Evolutionary conservation across 2,888 invertebrate genomes (phyloP), one percentile per base, ranked within the genome.

Genomic region (Agrilus mali): DNA sequence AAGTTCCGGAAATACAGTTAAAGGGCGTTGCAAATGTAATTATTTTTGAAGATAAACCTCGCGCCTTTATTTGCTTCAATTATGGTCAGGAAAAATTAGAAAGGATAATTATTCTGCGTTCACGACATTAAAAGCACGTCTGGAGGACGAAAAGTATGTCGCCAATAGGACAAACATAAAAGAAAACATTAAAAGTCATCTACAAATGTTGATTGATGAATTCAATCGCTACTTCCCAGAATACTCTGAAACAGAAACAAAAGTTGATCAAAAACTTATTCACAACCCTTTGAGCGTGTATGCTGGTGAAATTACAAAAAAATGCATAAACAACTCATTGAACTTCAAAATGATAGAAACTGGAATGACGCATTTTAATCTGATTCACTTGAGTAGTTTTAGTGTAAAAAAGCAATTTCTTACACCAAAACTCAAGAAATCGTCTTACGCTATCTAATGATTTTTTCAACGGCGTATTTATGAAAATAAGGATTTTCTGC

Each of bases 151-250:
- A 38, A 38, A 38, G 31, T 38, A 36, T 32, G 37, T 16, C 15
- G 22, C 17, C 10, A 27, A 3, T 27, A 22, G 33, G 12, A 12
- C 31, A 36, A 31, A 5, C 5, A 20, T 20, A 20, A 4, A 20
- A 20, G 20, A 6, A 20, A 42, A 36, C 15, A 14, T 36, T 31
- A 42, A 37, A 16, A 22, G 33, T 16, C 33, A 38, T 38, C 34
- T 38, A 13, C 42, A 38, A 42, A 37, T 42, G 31, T 20, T 42
- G 36, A 37, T 14, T 10, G 33, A 37, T 35, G 36, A 44, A 44
- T 36, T 45, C 31, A 43, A 45, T 41, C 43, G 33, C 39, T 45
- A 45, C 16, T 45, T 47, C 33, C 41, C 43, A 13, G 44, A 41
- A 33, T 41, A 41, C 22, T 10, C 13, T 10, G 27, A 27, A 8